These are phyloP conservation scores for Ciona savignyi DNA, from an alignment of 23 tunicate genomes.

Conservation along the genomic window DNA sequence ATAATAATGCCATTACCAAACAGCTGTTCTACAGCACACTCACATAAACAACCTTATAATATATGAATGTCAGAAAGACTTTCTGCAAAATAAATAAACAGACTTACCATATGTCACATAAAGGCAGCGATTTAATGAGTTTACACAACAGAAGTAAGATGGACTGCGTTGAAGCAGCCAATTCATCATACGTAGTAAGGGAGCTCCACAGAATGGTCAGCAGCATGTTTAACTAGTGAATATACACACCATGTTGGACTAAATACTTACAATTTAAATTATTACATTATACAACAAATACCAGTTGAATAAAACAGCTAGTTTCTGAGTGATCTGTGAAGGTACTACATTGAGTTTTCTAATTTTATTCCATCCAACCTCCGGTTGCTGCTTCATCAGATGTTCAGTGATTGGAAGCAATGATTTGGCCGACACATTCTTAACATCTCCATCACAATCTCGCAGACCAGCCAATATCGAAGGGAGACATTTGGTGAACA, in stretches of 20 bases:
- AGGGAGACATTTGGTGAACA: conserved; percentile 42
- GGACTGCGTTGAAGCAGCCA: conserved; percentile 90
- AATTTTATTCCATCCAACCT: too few species aligned
- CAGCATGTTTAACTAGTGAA: conserved; percentile 33
- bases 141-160: conserved; percentile 54
- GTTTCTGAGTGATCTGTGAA: too few species aligned
- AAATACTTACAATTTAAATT: too few species aligned
- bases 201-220: conserved; percentile 60
- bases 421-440: conserved; percentile 81
- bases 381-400: background rate
- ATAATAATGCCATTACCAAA: too few species aligned
- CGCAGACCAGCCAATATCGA: conserved; percentile 41
- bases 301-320: too few species aligned
- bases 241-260: too few species aligned
- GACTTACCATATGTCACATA: background rate
- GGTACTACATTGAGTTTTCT: too few species aligned
- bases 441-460: conserved; percentile 81
- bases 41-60: too few species aligned
- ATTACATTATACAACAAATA: too few species aligned
- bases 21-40: too few species aligned
- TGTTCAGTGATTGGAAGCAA: conserved; percentile 36
- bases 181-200: conserved; percentile 58
- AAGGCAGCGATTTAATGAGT: conserved; percentile 30
- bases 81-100: background rate
- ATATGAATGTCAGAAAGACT: background rate